These are phyloP conservation scores for Oreochromis grahami DNA, from an alignment of 2,797 vertebrate species.

Conservation along the genomic window DNA sequence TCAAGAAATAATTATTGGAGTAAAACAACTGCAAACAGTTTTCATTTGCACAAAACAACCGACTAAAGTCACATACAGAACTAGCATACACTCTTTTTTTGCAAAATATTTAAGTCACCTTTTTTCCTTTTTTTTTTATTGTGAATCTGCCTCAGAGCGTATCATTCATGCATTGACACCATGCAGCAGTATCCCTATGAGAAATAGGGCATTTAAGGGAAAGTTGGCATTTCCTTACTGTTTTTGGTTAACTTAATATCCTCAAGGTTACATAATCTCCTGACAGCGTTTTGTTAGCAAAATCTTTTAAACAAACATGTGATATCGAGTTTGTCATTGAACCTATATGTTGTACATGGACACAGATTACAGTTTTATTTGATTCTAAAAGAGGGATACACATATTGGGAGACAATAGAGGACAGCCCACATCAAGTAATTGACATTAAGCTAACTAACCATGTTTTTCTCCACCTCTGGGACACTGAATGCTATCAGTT, in stretches of 20 bases:
- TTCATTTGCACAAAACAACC: constrained; percentile 1
- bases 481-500: constrained; percentile 1
- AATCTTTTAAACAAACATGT: neutral
- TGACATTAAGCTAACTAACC: neutral
- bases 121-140: neutral
- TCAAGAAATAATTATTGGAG: neutral
- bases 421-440: neutral
- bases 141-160: neutral
- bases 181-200: neutral
- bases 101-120: neutral
- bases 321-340: neutral
- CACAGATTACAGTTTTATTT: neutral
- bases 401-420: neutral
- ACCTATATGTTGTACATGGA: neutral
- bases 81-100: neutral
- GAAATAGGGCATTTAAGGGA: neutral
- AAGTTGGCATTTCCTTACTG: neutral
- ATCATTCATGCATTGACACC: neutral
- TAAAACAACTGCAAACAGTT: neutral
- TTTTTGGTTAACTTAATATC: neutral
- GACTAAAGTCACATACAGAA: neutral
- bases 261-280: constrained; percentile 2
- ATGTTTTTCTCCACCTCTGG: neutral
- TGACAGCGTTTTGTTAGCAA: neutral
- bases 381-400: neutral